phyloP scores from a whole-genome alignment of 37 sponge, comb jelly and placozoan genomes.

The Axinella damicornis region DNA sequence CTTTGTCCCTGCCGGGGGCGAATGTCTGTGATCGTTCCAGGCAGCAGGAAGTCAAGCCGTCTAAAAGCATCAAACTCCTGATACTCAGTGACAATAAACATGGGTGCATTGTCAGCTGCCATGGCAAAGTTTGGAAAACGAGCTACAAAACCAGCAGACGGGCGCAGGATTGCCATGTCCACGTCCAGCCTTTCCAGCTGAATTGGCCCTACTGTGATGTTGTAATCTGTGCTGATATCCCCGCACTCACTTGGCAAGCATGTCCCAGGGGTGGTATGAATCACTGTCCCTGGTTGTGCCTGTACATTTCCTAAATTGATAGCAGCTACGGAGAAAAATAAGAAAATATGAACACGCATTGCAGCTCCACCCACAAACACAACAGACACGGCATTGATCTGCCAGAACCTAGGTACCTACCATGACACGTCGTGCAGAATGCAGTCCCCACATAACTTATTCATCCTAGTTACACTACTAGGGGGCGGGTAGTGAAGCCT shows the following conservation, averaged over 20 bases:
- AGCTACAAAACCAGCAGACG: background rate
- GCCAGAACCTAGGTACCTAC: no score
- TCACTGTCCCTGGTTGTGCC: no score
- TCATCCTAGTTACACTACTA: no score
- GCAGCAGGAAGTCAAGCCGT: no score
- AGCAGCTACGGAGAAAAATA: background rate
- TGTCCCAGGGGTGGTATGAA: background rate
- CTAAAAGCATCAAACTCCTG: no score
- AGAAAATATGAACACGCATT: no score
- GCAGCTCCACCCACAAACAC: slow-evolving; percentile 20
- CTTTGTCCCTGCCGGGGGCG: slow-evolving; percentile 66
- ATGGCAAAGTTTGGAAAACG: slow-evolving; percentile 27
- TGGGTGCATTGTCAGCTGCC: background rate
- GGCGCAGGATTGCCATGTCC: background rate
- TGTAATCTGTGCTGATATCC: slow-evolving; percentile 58
- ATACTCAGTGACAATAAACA: no score
- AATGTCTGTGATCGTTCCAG: slow-evolving; percentile 31
- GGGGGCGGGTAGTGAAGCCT: no score
- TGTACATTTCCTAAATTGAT: background rate
- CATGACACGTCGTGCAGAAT: no score
- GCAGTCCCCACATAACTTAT: no score
- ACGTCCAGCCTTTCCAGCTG: background rate
- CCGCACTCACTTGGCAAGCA: slow-evolving; percentile 66
- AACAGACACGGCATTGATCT: no score
- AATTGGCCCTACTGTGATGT: slow-evolving; percentile 39